These are phyloP conservation scores for Hypercompe scribonia DNA, from an alignment of 2,888 invertebrate genomes.

Conservation along the genomic window DNA sequence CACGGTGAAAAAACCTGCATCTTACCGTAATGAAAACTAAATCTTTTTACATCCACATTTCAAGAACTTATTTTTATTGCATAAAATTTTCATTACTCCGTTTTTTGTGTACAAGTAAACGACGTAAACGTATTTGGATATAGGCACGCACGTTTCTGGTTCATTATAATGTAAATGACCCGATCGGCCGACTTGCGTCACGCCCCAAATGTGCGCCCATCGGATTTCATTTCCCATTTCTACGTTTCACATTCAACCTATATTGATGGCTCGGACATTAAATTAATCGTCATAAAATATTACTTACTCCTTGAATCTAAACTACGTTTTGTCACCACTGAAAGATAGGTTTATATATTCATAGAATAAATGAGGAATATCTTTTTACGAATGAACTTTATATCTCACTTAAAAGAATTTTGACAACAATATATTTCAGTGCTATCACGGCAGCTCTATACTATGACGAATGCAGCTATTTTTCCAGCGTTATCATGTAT, in stretches of 20 bases:
- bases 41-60: constrained; percentile 8
- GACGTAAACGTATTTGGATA: constrained; percentile 23
- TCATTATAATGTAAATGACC: constrained; percentile 41
- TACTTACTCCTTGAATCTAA: not conserved
- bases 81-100: constrained; percentile 16
- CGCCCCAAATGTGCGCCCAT: constrained; percentile 32
- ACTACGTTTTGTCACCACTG: not conserved
- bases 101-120: constrained; percentile 20
- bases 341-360: not conserved
- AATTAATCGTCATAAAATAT: constrained; percentile 23
- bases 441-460: constrained; percentile 70
- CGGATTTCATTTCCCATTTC: constrained; percentile 34
- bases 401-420: constrained; percentile 51
- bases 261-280: constrained; percentile 29
- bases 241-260: constrained; percentile 16
- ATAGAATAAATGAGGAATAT: not conserved
- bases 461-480: constrained; percentile 79
- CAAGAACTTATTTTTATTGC: constrained; percentile 23
- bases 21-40: not conserved
- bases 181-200: constrained; percentile 28
- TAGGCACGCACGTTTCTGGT: constrained; percentile 33
- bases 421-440: constrained; percentile 61
- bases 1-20: not conserved
- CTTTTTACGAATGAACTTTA: constrained; percentile 32
- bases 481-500: constrained; percentile 78